phyloP scores from a whole-genome alignment of 2,113 vertebrate genomes.

The Odontesthes bonariensis region DNA sequence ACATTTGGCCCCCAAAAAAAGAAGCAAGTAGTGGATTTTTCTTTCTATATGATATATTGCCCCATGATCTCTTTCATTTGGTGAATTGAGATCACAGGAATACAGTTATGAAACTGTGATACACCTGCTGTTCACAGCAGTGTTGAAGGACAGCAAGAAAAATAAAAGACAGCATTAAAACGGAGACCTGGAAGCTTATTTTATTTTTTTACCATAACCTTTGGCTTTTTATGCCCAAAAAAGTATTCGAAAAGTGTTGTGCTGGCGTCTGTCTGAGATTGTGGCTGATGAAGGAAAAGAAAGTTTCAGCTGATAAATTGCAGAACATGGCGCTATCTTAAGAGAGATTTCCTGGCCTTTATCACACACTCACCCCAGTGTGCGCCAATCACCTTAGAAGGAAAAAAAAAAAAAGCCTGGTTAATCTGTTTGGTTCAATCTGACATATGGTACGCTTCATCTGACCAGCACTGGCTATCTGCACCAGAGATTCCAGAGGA shows the following conservation, averaged over 20 bases:
- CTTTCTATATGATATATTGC: background rate
- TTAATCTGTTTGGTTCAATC: slow-evolving; percentile 69
- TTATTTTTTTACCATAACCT: background rate
- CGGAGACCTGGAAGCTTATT: background rate
- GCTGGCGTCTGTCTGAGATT: background rate
- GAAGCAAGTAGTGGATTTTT: background rate
- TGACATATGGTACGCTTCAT: slow-evolving; percentile 64
- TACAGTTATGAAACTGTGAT: slow-evolving; percentile 13
- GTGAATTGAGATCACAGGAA: background rate
- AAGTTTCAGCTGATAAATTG: slow-evolving; percentile 21
- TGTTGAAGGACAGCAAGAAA: background rate
- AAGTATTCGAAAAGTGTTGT: background rate
- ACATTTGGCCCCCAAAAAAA: background rate
- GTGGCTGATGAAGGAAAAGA: background rate
- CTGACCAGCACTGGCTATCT: slow-evolving; percentile 12
- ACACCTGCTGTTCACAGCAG: too few species aligned
- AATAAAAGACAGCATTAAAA: background rate
- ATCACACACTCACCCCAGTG: slow-evolving; percentile 29
- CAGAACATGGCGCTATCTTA: slow-evolving; percentile 29
- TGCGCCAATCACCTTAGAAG: slow-evolving; percentile 60
- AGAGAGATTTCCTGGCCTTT: slow-evolving; percentile 39
- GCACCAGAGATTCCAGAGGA: slow-evolving; percentile 17
- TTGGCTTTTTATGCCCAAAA: background rate
- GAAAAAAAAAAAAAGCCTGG: slow-evolving; percentile 34
- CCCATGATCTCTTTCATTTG: background rate